phyloP scores from a whole-genome alignment of 2,888 invertebrate species.

The Abrostola tripartita region DNA sequence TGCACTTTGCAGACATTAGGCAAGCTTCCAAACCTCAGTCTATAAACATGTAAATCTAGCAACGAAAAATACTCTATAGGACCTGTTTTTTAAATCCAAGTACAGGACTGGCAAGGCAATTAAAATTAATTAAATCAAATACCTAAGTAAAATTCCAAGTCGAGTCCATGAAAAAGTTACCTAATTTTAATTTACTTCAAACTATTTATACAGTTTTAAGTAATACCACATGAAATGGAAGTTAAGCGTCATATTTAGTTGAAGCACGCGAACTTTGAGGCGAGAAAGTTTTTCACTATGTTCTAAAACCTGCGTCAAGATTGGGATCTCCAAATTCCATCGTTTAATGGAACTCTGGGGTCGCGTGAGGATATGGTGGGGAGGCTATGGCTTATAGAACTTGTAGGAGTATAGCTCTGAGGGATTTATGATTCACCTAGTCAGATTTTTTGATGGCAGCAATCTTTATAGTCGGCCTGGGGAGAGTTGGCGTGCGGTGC shows the following conservation, averaged over 20 bases:
- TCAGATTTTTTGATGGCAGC: conserved; percentile 57
- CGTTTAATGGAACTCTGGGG: conserved; percentile 52
- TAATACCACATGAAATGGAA: conserved; percentile 18
- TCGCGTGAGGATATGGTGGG: conserved; percentile 46
- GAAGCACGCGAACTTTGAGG: conserved; percentile 35
- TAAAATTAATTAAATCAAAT: no score
- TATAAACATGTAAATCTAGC: neutral
- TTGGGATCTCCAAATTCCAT: conserved; percentile 63
- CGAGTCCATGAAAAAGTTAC: neutral
- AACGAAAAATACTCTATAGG: neutral
- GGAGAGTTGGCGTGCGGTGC: conserved; percentile 39
- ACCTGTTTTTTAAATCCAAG: neutral
- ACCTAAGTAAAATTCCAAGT: no score
- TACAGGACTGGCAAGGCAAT: no score
- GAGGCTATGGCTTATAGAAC: conserved; percentile 49
- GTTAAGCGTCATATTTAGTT: conserved; percentile 30
- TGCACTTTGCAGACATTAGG: neutral
- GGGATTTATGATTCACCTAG: conserved; percentile 62
- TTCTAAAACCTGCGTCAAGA: conserved; percentile 47
- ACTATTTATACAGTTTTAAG: neutral
- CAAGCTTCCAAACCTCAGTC: neutral
- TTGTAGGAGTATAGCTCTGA: conserved; percentile 52
- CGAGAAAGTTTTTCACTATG: conserved; percentile 44
- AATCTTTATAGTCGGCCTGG: conserved; percentile 38
- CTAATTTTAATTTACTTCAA: neutral